Evolutionary conservation across 2,797 vertebrate species (phyloP).

Genomic region (Xenentodon cancila): DNA sequence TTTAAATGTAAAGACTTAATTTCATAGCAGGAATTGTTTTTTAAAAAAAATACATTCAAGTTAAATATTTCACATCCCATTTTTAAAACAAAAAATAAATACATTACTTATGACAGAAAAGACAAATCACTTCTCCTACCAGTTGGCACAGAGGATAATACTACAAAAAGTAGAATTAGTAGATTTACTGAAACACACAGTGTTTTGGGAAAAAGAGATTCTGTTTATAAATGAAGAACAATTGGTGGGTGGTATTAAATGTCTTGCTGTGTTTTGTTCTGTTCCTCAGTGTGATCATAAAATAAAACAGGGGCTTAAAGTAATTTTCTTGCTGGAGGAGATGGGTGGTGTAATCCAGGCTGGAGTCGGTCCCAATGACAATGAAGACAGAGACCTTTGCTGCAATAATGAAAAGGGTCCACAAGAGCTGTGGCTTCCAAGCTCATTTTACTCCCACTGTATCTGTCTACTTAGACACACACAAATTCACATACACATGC

Average conservation of each 20-base stretch:
- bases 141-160: slow-evolving; percentile 18
- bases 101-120: slow-evolving; percentile 1
- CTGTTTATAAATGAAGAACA: slow-evolving; percentile 42
- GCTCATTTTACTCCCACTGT: background rate
- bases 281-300: slow-evolving; percentile 36
- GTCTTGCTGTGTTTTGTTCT: slow-evolving; percentile 21
- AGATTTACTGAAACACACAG: slow-evolving; percentile 27
- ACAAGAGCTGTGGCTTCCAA: slow-evolving; percentile 8
- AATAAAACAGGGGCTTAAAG: slow-evolving; percentile 46
- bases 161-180: slow-evolving; percentile 19
- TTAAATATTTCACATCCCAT: no score
- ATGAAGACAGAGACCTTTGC: slow-evolving; percentile 46
- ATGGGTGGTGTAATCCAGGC: slow-evolving; percentile 47
- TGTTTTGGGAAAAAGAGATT: slow-evolving; percentile 35
- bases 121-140: slow-evolving; percentile 1
- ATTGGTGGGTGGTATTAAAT: slow-evolving; percentile 39
- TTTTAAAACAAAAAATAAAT: background rate
- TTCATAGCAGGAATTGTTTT: no score
- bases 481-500: slow-evolving; percentile 4
- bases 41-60: no score
- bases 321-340: slow-evolving; percentile 46
- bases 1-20: no score
- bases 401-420: slow-evolving; percentile 49
- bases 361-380: slow-evolving; percentile 38
- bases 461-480: slow-evolving; percentile 2